Percentiles rank a stretch among this genome's conserved stretches.
Conservation (phyloP, 1,140 invertebrate genomes). For the Fopius arisanus region DNA sequence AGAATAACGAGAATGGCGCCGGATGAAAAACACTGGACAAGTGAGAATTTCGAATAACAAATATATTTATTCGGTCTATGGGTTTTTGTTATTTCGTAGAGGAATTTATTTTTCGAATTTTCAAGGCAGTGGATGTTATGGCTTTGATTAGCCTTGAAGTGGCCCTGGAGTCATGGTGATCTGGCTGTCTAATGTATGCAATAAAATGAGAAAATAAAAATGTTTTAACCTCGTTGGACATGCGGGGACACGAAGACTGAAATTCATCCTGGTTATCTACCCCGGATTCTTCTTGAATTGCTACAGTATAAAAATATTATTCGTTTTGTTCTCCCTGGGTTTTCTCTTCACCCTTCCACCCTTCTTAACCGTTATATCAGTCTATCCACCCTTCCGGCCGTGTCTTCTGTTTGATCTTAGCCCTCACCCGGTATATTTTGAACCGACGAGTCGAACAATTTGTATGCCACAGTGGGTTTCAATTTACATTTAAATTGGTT, state of each 20-base stretch:
- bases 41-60: background rate
- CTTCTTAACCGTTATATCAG: constrained; percentile 28
- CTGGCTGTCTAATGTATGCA: too few relatives aligned
- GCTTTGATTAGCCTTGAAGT: too few relatives aligned
- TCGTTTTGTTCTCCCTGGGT: background rate
- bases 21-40: background rate
- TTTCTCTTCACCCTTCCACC: background rate
- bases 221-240: background rate
- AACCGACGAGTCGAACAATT: constrained; percentile 65
- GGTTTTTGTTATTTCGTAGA: background rate
- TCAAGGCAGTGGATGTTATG: too few relatives aligned
- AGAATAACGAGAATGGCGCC: background rate
- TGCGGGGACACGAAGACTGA: background rate
- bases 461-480: constrained; percentile 66
- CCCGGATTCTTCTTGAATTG: background rate
- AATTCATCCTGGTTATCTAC: background rate
- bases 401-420: constrained; percentile 64
- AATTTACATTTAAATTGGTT: constrained; percentile 69
- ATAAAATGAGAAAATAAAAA: background rate
- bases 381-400: constrained; percentile 48
- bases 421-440: constrained; percentile 63
- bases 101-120: background rate
- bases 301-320: background rate
- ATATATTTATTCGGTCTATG: background rate
- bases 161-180: too few relatives aligned